These are phyloP conservation scores for Typhlichthys subterraneus DNA, from an alignment of 2,797 vertebrate genomes.

Conservation along the genomic window DNA sequence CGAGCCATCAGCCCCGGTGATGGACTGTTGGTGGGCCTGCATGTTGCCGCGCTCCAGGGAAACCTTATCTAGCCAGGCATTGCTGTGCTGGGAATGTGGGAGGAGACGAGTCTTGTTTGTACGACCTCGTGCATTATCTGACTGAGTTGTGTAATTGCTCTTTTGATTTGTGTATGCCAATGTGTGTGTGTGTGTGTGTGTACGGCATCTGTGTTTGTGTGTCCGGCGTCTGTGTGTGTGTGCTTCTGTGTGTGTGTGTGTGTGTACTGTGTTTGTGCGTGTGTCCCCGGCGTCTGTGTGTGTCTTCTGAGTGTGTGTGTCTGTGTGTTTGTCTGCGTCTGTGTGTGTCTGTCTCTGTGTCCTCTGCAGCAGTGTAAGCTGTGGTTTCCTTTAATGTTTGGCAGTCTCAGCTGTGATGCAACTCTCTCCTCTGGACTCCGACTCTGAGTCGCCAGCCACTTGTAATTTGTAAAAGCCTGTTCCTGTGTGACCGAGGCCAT, in stretches of 20 bases:
- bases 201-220: background rate
- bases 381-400: slow-evolving; percentile 6
- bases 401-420: slow-evolving; percentile 9
- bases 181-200: background rate
- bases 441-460: slow-evolving; percentile 48
- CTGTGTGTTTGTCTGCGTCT: background rate
- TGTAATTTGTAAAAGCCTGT: slow-evolving; percentile 63
- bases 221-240: background rate
- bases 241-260: too few relatives aligned
- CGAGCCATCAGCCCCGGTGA: slow-evolving; percentile 50
- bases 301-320: too few relatives aligned
- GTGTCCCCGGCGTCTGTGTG: too few relatives aligned
- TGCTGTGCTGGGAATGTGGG: slow-evolving; percentile 29
- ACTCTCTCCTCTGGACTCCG: slow-evolving; percentile 27
- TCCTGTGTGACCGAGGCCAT: slow-evolving; percentile 44
- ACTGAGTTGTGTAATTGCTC: slow-evolving; percentile 50
- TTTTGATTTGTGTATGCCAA: slow-evolving; percentile 47
- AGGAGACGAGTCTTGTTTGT: slow-evolving; percentile 50
- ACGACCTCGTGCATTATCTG: slow-evolving; percentile 58
- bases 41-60: slow-evolving; percentile 18
- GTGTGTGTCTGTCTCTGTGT: slow-evolving; percentile 5
- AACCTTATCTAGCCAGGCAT: slow-evolving; percentile 48
- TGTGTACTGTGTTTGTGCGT: too few relatives aligned
- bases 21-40: slow-evolving; percentile 34
- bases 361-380: slow-evolving; percentile 18